Evolutionary conservation across 2,888 invertebrate genomes (phyloP), one percentile per base, ranked within the genome.

Genomic region (Ochropleura plecta): DNA sequence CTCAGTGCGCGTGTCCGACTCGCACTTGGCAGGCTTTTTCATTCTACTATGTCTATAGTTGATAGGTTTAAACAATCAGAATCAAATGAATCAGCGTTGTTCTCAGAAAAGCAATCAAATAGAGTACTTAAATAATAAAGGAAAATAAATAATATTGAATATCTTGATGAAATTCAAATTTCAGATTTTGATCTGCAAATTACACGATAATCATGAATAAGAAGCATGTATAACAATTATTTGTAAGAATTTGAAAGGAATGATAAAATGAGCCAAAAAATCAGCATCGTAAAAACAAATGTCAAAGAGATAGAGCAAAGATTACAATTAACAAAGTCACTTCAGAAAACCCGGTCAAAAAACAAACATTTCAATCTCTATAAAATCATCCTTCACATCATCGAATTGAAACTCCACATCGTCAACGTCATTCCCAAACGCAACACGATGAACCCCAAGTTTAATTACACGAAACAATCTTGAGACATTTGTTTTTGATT

Each of bases 401-500:
- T 62, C 18, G 42, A 66, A 5, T 14, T n/a, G 12, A 53, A 72
- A 68, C 16, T 67, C 79, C 53, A 73, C 62, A 78, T 70, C 57
- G 70, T 78, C 48, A 55, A 80, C 48, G 68, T 78, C 73, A 78
- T 81, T 62, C n/a, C 48, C 67, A 46, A 82, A 64, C 70, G 70
- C 62, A 76, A 71, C 55, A 67, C 49, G 78, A 86, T 77, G 55
- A 67, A 48, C 66, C 73, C 55, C 68, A 79, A 81, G 82, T 84
- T 83, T 82, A 87, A 88, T 88, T 81, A 81, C 77, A 66, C 64
- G 62, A 68, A 79, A 84, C 76, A 82, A 82, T 82, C 80, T 81
- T 53, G 78, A 81, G 81, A 84, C 88, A 88, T 87, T 89, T 88
- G 85, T 85, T 88, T 86, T 84, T 88, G 88, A 90, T 90, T 85